A percentile compares a stretch with the other conserved stretches of the same genome.
Evolutionary conservation across 2,797 vertebrate species (phyloP).

Genomic region (Smutsia gigantea): DNA sequence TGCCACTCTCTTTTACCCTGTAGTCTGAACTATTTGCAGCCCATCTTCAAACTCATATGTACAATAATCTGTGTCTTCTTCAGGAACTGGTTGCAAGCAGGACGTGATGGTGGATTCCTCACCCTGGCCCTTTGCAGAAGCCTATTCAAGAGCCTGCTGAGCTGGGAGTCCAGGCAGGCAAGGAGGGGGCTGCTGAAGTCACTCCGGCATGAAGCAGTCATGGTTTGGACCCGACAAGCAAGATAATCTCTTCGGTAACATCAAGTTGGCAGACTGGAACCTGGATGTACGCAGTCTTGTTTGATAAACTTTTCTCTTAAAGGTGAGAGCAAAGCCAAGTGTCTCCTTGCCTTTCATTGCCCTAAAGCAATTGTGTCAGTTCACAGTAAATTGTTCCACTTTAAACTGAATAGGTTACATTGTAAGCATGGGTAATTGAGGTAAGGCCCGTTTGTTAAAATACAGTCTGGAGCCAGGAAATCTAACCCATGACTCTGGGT

Average conservation of each 20-base stretch:
- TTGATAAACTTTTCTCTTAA: neutral
- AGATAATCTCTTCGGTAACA: neutral
- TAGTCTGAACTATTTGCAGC: neutral
- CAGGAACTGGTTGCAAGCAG: rapidly evolving
- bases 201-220: neutral
- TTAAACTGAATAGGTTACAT: neutral
- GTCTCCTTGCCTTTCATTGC: neutral
- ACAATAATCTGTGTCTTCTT: neutral
- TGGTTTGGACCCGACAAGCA: neutral
- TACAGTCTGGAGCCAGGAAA: neutral
- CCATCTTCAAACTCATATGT: neutral
- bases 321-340: neutral
- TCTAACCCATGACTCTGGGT: neutral
- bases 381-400: neutral
- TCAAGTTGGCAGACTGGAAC: neutral
- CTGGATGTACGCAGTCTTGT: neutral
- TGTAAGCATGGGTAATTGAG: neutral
- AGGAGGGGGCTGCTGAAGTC: neutral
- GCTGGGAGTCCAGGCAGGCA: neutral
- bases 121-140: neutral
- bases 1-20: neutral
- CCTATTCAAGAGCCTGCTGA: neutral
- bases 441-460: slow-evolving; percentile 28
- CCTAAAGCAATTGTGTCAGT: neutral
- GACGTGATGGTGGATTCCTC: rapidly evolving